phyloP scores from a whole-genome alignment of 2,888 invertebrate species.

The Sphecodes monilicornis region DNA sequence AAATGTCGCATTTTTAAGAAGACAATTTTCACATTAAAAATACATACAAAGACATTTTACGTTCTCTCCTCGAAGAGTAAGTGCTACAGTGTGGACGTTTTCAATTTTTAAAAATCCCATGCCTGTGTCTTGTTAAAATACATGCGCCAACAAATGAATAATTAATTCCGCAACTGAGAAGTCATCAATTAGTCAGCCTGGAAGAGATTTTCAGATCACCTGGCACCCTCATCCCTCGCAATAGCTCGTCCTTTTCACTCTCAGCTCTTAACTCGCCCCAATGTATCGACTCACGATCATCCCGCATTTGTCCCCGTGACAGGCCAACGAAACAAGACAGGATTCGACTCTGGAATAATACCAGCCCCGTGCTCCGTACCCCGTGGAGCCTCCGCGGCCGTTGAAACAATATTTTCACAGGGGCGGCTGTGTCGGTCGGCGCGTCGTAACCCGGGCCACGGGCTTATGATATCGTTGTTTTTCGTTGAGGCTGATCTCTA shows the following conservation, averaged over 20 bases:
- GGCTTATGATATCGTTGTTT: constrained; percentile 68
- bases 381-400: constrained; percentile 50
- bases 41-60: too few species aligned
- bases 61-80: too few species aligned
- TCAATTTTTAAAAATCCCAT: too few species aligned
- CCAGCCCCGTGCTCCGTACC: constrained; percentile 37
- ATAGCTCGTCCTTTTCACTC: not conserved
- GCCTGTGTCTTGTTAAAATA: too few species aligned
- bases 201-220: not conserved
- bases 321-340: constrained; percentile 31
- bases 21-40: too few species aligned
- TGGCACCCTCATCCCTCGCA: not conserved
- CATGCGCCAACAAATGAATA: too few species aligned
- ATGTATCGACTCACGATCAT: constrained; percentile 7
- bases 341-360: constrained; percentile 64
- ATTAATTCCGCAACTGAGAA: not conserved
- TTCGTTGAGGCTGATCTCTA: constrained; percentile 52
- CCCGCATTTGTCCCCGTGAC: constrained; percentile 19
- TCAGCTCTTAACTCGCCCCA: constrained; percentile 29
- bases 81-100: too few species aligned
- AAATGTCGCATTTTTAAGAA: too few species aligned
- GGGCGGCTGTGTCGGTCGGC: constrained; percentile 68
- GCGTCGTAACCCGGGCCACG: constrained; percentile 59
- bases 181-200: not conserved
- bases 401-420: constrained; percentile 78